Evolutionary conservation across 2,888 invertebrate species (phyloP).

Genomic region (Mesorhabditis spiculigera): DNA sequence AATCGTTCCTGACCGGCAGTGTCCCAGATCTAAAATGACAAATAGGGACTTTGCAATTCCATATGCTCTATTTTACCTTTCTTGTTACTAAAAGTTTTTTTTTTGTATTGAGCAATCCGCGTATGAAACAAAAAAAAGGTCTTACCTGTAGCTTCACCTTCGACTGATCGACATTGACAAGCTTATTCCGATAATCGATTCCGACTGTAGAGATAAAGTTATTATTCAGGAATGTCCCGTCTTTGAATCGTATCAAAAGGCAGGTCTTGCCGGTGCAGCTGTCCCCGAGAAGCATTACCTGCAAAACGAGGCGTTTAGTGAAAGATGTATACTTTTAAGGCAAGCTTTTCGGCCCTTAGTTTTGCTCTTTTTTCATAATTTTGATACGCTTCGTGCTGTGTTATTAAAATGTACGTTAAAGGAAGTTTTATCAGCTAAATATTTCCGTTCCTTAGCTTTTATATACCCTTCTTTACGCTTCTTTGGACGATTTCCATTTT

Average conservation of each 20-base stretch:
- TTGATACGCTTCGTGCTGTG: too few species aligned
- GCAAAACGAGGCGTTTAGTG: too few species aligned
- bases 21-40: constrained; percentile 74
- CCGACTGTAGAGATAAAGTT: constrained; percentile 95
- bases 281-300: constrained; percentile 94
- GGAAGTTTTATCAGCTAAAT: too few species aligned
- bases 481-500: too few species aligned
- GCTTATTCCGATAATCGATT: constrained; percentile 81
- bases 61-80: too few species aligned
- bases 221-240: constrained; percentile 85
- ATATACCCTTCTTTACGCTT: too few species aligned
- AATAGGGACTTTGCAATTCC: neutral
- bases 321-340: too few species aligned
- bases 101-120: too few species aligned
- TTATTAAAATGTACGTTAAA: too few species aligned
- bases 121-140: neutral
- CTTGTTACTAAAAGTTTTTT: too few species aligned
- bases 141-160: constrained; percentile 81
- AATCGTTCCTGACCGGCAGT: constrained; percentile 89
- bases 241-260: constrained; percentile 85
- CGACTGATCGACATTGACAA: constrained; percentile 64
- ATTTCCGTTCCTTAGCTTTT: too few species aligned
- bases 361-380: too few species aligned
- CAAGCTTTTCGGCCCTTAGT: neutral
- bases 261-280: constrained; percentile 94